Base-by-base conservation (phyloP, 2,888 invertebrate species). In the Lypha dubia region DNA sequence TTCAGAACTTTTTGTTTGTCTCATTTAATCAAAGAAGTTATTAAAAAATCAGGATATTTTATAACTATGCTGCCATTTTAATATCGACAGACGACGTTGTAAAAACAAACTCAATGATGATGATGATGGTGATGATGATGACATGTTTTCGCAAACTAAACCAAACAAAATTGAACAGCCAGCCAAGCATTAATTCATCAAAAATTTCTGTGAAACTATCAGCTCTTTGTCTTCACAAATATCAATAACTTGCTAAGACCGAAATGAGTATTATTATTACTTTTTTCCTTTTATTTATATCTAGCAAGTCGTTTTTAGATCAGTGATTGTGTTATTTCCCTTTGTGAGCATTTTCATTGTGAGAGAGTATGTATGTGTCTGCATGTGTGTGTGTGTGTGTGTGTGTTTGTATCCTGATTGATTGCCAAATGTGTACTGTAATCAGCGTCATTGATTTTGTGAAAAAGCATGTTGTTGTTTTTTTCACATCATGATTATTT, bases 361-460 rank as follows among this genome's bases (percentile, higher is more conserved):
- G n/a, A n/a, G n/a, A n/a, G 20, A 1, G 28, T n/a, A 15, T 41
- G 7, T 46, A 2, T 38, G n/a, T 13, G n/a, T n/a, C 5, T 28
- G 28, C 28, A 3, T 77, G 7, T 7, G 6, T 51, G 22, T 32
- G 9, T 62, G 46, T 46, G 46, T 46, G 46, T 17, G 17, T 46
- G 46, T n/a, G 46, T 46, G 44, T 79, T 22, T 79, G 28, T 41
- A 20, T 51, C 4, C 9, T 7, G 62, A 53, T 70, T 81, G 73
- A 74, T 81, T 81, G 38, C 63, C 68, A 70, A 81, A 74, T 77
- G 51, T 77, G 74, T 63, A 28, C 32, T 58, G 81, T 79, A 77
- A 84, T 84, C 84, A 81, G 63, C 73, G 28, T 74, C 77, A 81
- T 84, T 70, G 77, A 63, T 77, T 81, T 56, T 71, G 20, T 22